Evolutionary conservation across 2,888 invertebrate genomes (phyloP), one percentile per base, ranked within the genome.

Genomic region (Melieria omissa): DNA sequence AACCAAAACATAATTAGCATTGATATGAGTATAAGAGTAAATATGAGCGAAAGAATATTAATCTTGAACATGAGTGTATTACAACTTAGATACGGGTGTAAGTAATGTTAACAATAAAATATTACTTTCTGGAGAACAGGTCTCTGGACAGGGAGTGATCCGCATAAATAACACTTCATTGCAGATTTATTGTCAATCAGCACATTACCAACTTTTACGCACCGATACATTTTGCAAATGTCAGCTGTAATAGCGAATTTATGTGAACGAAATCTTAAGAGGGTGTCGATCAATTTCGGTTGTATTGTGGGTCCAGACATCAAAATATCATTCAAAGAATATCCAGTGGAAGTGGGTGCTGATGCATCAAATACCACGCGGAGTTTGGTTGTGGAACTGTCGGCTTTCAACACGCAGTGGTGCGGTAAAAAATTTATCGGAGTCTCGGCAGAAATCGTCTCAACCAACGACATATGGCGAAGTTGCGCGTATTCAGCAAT

Each of bases 151-250:
- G n/a, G n/a, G n/a, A n/a, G n/a, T n/a, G n/a, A n/a, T n/a, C n/a
- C n/a, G n/a, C n/a, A n/a, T n/a, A n/a, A n/a, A n/a, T n/a, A n/a
- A n/a, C n/a, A n/a, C n/a, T n/a, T n/a, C n/a, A n/a, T n/a, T n/a
- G n/a, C n/a, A n/a, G n/a, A n/a, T n/a, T n/a, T n/a, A n/a, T n/a
- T n/a, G n/a, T n/a, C n/a, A n/a, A n/a, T n/a, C n/a, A n/a, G n/a
- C n/a, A n/a, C n/a, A n/a, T n/a, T n/a, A n/a, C n/a, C n/a, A n/a
- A n/a, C n/a, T n/a, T 52, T 45, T 7, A 69, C 69, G 41, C 65
- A 65, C 4, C 71, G 45, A 57, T 65, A 71, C 71, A 71, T 71
- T 45, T 71, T 71, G 52, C 71, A 65, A 52, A 65, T 60, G 45
- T 71, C 71, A 9, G 63, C 71, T 2, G 65, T 60, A 8, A 70